Conservation (phyloP, 2,888 invertebrate species). For the Marasmarcha lunaedactyla region DNA sequence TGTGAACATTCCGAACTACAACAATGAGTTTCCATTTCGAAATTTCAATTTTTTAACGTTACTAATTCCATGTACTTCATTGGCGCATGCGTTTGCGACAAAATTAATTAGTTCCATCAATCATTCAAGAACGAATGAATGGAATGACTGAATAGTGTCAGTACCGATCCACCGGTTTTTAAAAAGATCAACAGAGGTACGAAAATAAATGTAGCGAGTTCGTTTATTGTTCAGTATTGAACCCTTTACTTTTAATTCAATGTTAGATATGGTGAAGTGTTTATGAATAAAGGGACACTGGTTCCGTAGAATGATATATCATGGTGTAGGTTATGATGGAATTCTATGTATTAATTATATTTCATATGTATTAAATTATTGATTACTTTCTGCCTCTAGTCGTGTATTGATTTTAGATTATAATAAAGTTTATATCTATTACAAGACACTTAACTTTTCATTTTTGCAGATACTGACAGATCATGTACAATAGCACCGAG, state of each 20-base stretch:
- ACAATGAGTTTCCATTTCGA: constrained; percentile 9
- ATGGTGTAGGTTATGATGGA: no score
- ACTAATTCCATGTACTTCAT: constrained; percentile 26
- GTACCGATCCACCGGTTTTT: constrained; percentile 39
- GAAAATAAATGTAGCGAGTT: constrained; percentile 56
- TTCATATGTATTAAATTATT: no score
- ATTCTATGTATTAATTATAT: no score
- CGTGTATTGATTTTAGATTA: no score
- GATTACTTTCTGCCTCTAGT: no score
- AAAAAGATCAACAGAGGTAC: constrained; percentile 37
- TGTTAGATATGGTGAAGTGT: constrained; percentile 4
- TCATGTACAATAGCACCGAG: no score
- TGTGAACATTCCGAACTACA: background rate
- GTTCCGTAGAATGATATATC: no score
- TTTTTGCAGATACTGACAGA: no score
- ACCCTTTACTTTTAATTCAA: constrained; percentile 32
- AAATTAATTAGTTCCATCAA: constrained; percentile 70
- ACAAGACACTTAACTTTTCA: no score
- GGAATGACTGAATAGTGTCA: constrained; percentile 35
- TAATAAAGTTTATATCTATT: no score
- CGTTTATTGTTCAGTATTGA: constrained; percentile 41
- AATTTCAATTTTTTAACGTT: background rate
- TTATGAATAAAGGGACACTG: no score
- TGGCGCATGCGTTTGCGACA: constrained; percentile 40
- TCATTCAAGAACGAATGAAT: constrained; percentile 25